Percentiles rank a stretch among this genome's conserved stretches.
Conservation (phyloP, 2,113 vertebrate species). For the Gnathonemus longibarbis region DNA sequence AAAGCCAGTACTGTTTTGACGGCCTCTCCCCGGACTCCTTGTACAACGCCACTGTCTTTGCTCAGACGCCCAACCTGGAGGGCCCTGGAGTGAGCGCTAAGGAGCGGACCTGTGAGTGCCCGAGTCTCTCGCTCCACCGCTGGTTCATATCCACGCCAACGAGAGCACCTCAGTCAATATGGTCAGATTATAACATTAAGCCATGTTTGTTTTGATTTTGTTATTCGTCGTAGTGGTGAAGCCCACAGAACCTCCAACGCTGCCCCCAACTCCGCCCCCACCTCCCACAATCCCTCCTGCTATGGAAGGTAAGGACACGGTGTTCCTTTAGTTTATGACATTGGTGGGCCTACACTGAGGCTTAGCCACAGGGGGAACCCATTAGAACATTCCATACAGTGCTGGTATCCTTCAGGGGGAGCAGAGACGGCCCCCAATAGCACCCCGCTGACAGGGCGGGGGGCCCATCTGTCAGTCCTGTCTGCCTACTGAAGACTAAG, state of each 20-base stretch:
- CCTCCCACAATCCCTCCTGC: slow-evolving; percentile 83
- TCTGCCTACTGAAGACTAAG: not conserved
- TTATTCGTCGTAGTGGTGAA: slow-evolving; percentile 68
- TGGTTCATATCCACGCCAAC: not conserved
- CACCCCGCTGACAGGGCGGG: not conserved
- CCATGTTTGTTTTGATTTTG: not conserved
- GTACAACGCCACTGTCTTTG: slow-evolving; percentile 79
- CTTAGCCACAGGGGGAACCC: not conserved
- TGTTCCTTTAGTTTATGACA: not conserved
- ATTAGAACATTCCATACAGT: not conserved
- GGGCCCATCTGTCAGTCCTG: not conserved
- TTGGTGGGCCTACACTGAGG: not conserved
- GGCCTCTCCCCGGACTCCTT: slow-evolving; percentile 78
- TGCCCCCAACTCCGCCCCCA: slow-evolving; percentile 78
- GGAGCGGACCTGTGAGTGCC: slow-evolving; percentile 75
- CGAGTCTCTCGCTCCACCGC: not conserved
- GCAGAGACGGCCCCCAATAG: not conserved
- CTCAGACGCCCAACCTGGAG: slow-evolving; percentile 89
- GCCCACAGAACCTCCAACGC: slow-evolving; percentile 81
- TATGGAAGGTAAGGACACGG: slow-evolving; percentile 72
- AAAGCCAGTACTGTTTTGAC: slow-evolving; percentile 81
- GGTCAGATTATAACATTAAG: not conserved
- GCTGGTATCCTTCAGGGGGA: not conserved
- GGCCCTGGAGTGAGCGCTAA: slow-evolving; percentile 80
- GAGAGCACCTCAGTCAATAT: not conserved